Evolutionary conservation across 2,797 vertebrate genomes (phyloP).

Genomic region (Pampus argenteus): DNA sequence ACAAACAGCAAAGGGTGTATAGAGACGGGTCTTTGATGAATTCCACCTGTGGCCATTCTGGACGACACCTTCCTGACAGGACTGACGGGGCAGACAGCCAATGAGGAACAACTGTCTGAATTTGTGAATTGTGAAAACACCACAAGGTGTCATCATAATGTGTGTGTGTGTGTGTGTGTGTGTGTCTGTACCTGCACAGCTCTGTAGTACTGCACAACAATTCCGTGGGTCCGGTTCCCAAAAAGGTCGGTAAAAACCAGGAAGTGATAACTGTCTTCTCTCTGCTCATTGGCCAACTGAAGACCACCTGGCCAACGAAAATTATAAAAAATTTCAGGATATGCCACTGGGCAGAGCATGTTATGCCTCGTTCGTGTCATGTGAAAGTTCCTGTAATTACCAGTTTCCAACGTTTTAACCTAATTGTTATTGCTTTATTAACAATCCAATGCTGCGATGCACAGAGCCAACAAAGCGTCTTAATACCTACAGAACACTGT

Average conservation of each 20-base stretch:
- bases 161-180: not conserved
- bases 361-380: not conserved
- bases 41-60: constrained; percentile 86
- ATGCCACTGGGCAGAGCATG: not conserved
- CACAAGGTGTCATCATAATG: not conserved
- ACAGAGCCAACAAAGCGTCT: not conserved
- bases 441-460: not conserved
- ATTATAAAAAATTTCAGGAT: constrained; percentile 10
- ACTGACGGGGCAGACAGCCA: constrained; percentile 44
- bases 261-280: constrained; percentile 92
- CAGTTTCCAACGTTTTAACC: not conserved
- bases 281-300: constrained; percentile 84
- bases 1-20: constrained; percentile 88
- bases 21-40: constrained; percentile 76
- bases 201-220: constrained; percentile 90
- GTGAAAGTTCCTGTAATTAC: not conserved
- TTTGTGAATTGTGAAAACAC: no score
- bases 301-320: constrained; percentile 86
- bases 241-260: constrained; percentile 96
- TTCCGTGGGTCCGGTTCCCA: constrained; percentile 93
- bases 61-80: constrained; percentile 80
- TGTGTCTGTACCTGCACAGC: constrained; percentile 85
- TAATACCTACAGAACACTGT: not conserved
- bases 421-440: not conserved
- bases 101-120: not conserved